Evolutionary conservation across 2,113 vertebrate genomes (phyloP).

Genomic region (Porphyrio hochstetteri): DNA sequence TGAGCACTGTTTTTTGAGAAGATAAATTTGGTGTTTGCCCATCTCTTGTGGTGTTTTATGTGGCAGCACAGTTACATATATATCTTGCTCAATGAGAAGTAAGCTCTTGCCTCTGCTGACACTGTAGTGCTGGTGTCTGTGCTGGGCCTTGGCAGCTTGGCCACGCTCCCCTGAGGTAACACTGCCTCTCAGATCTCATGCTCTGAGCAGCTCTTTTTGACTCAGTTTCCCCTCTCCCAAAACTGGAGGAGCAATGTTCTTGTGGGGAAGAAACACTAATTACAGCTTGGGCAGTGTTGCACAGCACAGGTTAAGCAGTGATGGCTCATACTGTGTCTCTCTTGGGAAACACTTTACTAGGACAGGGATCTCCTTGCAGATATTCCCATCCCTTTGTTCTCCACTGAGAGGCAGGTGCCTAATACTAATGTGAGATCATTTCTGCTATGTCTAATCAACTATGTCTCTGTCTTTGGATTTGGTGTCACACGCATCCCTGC

Average conservation of each 20-base stretch:
- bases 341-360: not conserved
- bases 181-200: not conserved
- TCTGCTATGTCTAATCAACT: not conserved
- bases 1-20: not conserved
- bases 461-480: not conserved
- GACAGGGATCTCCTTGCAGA: not conserved
- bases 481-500: not conserved
- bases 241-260: not conserved
- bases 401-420: not conserved
- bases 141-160: not conserved
- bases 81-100: not conserved
- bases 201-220: not conserved
- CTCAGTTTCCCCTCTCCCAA: conserved; percentile 7
- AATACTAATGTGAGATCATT: not conserved
- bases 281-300: not conserved
- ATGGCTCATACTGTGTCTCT: not conserved
- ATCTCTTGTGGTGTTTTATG: not conserved
- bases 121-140: not conserved
- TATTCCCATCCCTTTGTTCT: not conserved
- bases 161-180: not conserved
- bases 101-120: not conserved
- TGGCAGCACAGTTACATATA: rapidly evolving
- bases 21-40: not conserved
- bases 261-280: not conserved
- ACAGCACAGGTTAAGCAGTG: not conserved